Evolutionary conservation across 2,113 vertebrate species (phyloP).

Genomic region (Sorex araneus): DNA sequence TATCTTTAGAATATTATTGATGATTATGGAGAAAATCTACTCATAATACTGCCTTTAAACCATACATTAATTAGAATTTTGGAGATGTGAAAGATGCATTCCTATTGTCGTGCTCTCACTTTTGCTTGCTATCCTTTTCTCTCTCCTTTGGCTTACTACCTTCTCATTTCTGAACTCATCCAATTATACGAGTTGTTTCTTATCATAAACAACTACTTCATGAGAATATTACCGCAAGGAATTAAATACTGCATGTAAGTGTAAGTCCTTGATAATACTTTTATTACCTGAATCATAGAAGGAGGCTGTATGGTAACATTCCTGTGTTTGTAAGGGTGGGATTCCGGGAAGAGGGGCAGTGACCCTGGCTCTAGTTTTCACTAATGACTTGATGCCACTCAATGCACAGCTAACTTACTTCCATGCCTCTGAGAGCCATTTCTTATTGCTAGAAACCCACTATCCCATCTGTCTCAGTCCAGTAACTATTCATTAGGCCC

Average conservation of each 20-base stretch:
- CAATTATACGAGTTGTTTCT: neutral
- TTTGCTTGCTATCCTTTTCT: neutral
- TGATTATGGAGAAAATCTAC: neutral
- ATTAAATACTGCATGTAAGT: neutral
- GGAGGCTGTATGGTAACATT: neutral
- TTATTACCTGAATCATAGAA: neutral
- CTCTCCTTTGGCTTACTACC: neutral
- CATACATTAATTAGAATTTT: neutral
- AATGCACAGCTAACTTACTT: neutral
- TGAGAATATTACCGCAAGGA: neutral
- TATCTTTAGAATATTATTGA: neutral
- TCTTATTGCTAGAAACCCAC: neutral
- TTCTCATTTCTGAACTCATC: neutral
- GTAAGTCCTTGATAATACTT: neutral
- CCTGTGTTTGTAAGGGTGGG: neutral
- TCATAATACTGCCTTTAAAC: neutral
- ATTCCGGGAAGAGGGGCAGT: no score
- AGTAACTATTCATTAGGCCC: neutral
- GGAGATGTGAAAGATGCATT: neutral
- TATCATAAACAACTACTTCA: conserved; percentile 51
- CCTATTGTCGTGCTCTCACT: neutral
- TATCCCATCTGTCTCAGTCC: neutral
- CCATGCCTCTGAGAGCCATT: neutral
- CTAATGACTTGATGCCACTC: neutral
- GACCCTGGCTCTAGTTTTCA: neutral